phyloP scores from a whole-genome alignment of 2,113 vertebrate genomes.

The Oreotragus oreotragus region DNA sequence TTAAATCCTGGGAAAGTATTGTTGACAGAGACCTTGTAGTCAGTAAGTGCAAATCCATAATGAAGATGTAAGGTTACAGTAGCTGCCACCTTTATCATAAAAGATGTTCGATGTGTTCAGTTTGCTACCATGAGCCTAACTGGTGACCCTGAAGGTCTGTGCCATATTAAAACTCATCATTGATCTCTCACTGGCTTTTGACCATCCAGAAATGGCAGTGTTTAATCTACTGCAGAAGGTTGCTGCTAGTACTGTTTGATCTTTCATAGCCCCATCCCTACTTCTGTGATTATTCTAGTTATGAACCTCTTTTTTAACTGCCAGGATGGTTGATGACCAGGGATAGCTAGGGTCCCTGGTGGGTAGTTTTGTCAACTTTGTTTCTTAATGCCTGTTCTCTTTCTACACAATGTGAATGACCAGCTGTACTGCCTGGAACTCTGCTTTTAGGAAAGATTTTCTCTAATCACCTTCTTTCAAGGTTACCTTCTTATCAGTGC shows the following conservation, averaged over 20 bases:
- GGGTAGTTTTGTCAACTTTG: background rate
- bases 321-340: background rate
- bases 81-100: background rate
- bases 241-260: background rate
- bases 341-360: background rate
- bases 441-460: background rate
- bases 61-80: background rate
- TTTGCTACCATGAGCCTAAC: background rate
- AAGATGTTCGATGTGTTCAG: background rate
- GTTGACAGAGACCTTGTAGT: background rate
- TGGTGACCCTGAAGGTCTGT: background rate
- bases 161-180: accelerated
- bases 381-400: background rate
- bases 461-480: background rate
- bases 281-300: background rate
- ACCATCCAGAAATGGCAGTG: background rate
- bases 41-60: background rate
- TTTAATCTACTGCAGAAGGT: background rate
- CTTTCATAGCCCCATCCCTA: background rate
- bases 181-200: background rate
- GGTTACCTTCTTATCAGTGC: background rate
- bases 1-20: background rate
- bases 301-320: background rate
- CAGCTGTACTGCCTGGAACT: background rate
- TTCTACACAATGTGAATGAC: background rate